phyloP scores from a whole-genome alignment of 2,888 invertebrate genomes.

The Caenorhabditis sinica region DNA sequence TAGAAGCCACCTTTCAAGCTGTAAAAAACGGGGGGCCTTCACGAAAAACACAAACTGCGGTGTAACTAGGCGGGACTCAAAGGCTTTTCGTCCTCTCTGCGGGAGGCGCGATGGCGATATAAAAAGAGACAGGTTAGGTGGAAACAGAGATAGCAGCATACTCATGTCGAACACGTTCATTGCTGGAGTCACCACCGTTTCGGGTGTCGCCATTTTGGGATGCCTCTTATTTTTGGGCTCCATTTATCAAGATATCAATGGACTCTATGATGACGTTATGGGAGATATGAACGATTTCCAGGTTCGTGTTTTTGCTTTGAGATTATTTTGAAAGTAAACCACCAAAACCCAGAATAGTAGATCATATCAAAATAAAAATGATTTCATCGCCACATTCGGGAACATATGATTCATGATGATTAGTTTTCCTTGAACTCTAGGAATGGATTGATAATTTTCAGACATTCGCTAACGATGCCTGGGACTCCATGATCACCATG shows the following conservation, averaged over 20 bases:
- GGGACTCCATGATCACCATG: conserved; percentile 64
- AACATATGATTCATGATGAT: no score
- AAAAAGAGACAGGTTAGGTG: conserved; percentile 43
- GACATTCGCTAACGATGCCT: conserved; percentile 66
- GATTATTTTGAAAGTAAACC: background rate
- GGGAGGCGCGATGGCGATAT: conserved; percentile 48
- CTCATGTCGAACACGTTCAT: conserved; percentile 64
- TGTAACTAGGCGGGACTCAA: conserved; percentile 61
- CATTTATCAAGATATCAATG: conserved; percentile 73
- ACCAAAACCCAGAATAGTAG: no score
- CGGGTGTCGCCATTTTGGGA: conserved; percentile 68
- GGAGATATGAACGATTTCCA: conserved; percentile 68
- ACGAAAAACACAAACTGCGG: conserved; percentile 48
- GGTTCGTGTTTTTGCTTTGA: conserved; percentile 19
- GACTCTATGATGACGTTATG: conserved; percentile 71
- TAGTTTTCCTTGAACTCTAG: background rate
- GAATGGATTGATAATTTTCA: background rate
- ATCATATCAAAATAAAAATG: background rate
- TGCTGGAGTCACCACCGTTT: conserved; percentile 62
- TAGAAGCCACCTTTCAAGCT: conserved; percentile 19
- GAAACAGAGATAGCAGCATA: conserved; percentile 1
- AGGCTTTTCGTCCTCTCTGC: conserved; percentile 35
- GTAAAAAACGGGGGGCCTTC: conserved; percentile 33
- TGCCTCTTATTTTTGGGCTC: conserved; percentile 65
- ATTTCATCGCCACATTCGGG: background rate